These are phyloP conservation scores for Irena cyanogastra DNA, from an alignment of 2,113 vertebrate genomes.

Conservation along the genomic window DNA sequence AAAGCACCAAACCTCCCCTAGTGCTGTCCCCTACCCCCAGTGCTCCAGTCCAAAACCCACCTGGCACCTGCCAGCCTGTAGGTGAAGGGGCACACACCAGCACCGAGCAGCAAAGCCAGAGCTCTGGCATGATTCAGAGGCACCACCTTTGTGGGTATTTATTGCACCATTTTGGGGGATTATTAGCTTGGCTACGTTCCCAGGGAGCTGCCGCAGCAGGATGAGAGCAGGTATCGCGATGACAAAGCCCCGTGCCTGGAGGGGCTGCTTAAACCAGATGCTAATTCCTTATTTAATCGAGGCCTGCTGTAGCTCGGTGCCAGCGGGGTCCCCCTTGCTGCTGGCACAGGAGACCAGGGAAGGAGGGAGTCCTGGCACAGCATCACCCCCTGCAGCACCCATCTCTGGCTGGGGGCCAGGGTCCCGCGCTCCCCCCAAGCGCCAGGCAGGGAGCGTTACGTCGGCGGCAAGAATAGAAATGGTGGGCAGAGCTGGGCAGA, in stretches of 20 bases:
- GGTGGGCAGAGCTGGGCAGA: constrained; percentile 68
- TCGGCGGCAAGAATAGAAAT: constrained; percentile 55
- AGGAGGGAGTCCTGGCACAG: not conserved
- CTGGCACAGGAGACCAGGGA: accelerated
- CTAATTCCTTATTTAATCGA: not conserved
- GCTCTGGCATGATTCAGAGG: not conserved
- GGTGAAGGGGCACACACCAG: not conserved
- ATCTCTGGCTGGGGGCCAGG: not conserved
- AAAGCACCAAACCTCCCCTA: not conserved
- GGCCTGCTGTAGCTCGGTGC: not conserved
- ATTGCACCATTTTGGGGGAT: constrained; percentile 22
- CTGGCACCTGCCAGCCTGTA: not conserved
- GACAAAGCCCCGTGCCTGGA: not conserved
- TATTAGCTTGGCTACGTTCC: constrained; percentile 47
- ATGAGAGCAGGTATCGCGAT: not conserved
- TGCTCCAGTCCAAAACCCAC: not conserved
- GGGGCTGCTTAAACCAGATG: constrained; percentile 20
- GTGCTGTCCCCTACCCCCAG: not conserved
- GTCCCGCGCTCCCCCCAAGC: not conserved
- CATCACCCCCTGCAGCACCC: not conserved
- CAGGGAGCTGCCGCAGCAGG: not conserved
- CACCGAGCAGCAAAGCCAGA: accelerated
- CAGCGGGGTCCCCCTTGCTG: not conserved
- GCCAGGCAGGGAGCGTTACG: constrained; percentile 39
- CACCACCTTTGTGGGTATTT: not conserved